Conservation (phyloP, 2,113 vertebrate species). For the Tinamus guttatus region DNA sequence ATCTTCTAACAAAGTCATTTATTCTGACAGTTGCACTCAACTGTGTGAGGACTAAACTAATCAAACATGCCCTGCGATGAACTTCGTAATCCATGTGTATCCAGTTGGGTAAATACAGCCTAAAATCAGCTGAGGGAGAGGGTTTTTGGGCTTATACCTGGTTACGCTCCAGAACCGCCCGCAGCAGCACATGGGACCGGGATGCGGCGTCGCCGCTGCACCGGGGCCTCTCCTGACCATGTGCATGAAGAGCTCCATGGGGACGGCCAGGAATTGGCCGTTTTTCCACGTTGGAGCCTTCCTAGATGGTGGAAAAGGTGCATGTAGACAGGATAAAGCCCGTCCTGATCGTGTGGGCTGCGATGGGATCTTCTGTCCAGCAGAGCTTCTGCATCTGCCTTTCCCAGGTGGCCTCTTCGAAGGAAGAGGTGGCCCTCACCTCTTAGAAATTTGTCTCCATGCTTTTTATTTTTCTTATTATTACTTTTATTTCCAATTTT, state of each 20-base stretch:
- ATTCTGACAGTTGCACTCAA: slow-evolving; percentile 25
- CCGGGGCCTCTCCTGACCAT: not conserved
- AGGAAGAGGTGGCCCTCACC: not conserved
- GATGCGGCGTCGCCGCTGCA: not conserved
- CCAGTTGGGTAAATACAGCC: slow-evolving; percentile 34
- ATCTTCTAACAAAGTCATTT: not conserved
- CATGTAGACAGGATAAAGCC: not conserved
- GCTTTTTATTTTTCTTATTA: not conserved
- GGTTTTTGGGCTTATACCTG: not conserved
- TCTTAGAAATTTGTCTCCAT: not conserved
- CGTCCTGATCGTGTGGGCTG: not conserved
- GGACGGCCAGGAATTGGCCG: too few species aligned
- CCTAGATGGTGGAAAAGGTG: too few species aligned
- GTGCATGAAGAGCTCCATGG: too few species aligned
- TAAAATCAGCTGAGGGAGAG: slow-evolving; percentile 36
- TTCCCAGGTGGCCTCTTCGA: not conserved
- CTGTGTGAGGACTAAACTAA: slow-evolving; percentile 21
- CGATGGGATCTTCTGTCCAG: not conserved
- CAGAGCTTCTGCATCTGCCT: not conserved
- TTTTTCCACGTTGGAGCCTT: too few species aligned
- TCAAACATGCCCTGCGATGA: not conserved
- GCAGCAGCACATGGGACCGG: not conserved
- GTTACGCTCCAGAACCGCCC: not conserved
- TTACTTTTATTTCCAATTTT: not conserved
- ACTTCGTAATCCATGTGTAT: slow-evolving; percentile 9